Evolutionary conservation across 1,140 invertebrate genomes (phyloP).

Genomic region (Calephelis virginiensis): DNA sequence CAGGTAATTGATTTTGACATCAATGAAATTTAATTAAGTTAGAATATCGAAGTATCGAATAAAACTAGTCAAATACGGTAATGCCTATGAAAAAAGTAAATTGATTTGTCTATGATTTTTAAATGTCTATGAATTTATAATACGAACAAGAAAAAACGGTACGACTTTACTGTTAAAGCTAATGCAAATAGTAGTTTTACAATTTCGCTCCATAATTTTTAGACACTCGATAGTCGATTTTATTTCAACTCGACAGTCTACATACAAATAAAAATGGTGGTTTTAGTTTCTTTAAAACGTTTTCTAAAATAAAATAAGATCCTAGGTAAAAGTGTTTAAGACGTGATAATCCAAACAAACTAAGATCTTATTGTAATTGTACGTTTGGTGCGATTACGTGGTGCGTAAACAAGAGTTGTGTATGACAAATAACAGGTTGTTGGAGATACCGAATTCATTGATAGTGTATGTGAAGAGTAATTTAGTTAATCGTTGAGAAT

Average conservation of each 20-base stretch:
- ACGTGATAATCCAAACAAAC: constrained; percentile 44
- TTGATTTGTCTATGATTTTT: not conserved
- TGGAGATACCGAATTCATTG: constrained; percentile 71
- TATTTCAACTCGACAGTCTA: constrained; percentile 63
- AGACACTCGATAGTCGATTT: constrained; percentile 53
- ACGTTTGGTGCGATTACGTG: constrained; percentile 54
- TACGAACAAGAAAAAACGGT: constrained; percentile 33
- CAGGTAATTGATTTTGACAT: too few relatives aligned
- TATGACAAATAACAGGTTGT: constrained; percentile 77
- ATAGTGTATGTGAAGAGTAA: constrained; percentile 45
- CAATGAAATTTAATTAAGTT: too few relatives aligned
- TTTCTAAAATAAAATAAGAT: constrained; percentile 51
- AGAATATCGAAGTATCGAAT: not conserved
- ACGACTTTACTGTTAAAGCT: not conserved
- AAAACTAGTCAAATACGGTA: not conserved
- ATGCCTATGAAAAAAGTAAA: not conserved
- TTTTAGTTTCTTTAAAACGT: constrained; percentile 60
- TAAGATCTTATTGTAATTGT: constrained; percentile 38
- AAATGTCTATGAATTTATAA: constrained; percentile 28
- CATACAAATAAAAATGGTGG: constrained; percentile 77
- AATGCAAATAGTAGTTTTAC: constrained; percentile 21
- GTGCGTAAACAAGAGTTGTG: constrained; percentile 57
- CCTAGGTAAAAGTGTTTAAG: constrained; percentile 35
- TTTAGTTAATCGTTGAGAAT: constrained; percentile 8
- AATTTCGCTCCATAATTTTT: constrained; percentile 39